phyloP scores from a whole-genome alignment of 1,140 invertebrate genomes.

The Drosophila pandora region DNA sequence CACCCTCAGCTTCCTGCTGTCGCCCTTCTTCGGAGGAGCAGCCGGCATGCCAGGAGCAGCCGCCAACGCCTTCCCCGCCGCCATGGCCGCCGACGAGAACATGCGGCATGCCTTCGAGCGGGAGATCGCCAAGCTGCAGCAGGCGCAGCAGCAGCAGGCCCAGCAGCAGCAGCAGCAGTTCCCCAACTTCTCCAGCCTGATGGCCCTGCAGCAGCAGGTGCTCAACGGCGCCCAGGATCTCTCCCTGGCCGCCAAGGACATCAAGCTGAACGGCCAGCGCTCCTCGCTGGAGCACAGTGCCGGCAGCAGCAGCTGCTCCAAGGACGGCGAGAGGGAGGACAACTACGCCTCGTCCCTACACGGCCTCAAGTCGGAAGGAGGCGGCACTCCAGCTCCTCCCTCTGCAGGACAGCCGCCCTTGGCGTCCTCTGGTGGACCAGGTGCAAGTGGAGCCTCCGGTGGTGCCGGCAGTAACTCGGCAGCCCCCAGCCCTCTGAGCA shows the following conservation, averaged over 20 bases:
- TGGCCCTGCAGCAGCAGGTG: constrained; percentile 90
- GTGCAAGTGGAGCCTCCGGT: constrained; percentile 52
- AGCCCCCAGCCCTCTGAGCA: constrained; percentile 91
- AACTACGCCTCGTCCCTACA: constrained; percentile 61
- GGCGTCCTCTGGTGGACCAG: constrained; percentile 87
- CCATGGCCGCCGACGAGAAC: constrained; percentile 88
- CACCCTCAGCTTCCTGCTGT: constrained; percentile 88
- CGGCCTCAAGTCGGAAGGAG: constrained; percentile 84
- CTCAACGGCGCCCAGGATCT: constrained; percentile 90
- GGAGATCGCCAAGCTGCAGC: constrained; percentile 94
- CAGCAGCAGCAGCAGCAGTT: constrained; percentile 86
- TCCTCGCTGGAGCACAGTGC: constrained; percentile 68
- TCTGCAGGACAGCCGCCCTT: constrained; percentile 85
- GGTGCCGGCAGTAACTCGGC: constrained; percentile 63
- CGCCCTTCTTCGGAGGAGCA: constrained; percentile 90
- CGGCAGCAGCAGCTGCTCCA: constrained; percentile 66
- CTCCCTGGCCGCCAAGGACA: constrained; percentile 90
- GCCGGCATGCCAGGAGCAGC: constrained; percentile 86
- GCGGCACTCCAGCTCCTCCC: constrained; percentile 91
- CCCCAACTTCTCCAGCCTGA: constrained; percentile 86
- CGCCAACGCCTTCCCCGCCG: constrained; percentile 84
- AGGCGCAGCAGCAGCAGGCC: constrained; percentile 84
- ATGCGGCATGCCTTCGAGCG: constrained; percentile 94
- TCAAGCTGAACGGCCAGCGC: constrained; percentile 87
- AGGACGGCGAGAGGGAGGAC: constrained; percentile 82